These are phyloP conservation scores for Halcyon badia DNA, from an alignment of 2,797 vertebrate species.

Conservation along the genomic window DNA sequence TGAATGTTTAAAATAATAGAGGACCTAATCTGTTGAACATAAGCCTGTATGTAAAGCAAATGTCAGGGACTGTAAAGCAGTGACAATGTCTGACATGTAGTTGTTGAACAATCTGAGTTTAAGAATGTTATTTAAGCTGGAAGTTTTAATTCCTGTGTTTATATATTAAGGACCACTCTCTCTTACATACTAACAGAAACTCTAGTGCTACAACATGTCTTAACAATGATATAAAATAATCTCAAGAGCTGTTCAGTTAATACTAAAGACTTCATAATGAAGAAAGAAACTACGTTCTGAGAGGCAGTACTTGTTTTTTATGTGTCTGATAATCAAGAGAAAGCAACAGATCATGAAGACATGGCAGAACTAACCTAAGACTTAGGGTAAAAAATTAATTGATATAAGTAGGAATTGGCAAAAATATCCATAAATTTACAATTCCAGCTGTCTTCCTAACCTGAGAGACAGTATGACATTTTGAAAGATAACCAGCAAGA, in stretches of 20 bases:
- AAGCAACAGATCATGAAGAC: not conserved
- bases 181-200: not conserved
- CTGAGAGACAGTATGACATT: not conserved
- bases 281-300: not conserved
- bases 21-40: not conserved
- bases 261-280: not conserved
- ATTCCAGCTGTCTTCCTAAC: not conserved
- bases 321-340: too few species aligned
- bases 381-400: not conserved
- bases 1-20: not conserved
- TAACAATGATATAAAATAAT: not conserved
- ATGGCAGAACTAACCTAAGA: not conserved
- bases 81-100: not conserved
- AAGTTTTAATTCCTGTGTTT: not conserved
- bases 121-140: not conserved
- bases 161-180: not conserved
- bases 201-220: not conserved
- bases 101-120: not conserved
- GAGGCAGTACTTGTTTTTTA: not conserved
- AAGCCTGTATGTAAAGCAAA: not conserved
- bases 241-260: not conserved
- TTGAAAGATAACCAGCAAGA: not conserved
- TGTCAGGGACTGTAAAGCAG: not conserved
- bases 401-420: not conserved
- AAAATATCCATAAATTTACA: not conserved